A percentile compares a stretch with the other conserved stretches of the same genome.
phyloP scores from a whole-genome alignment of 2,888 invertebrate species.

The Synanthedon formicaeformis region DNA sequence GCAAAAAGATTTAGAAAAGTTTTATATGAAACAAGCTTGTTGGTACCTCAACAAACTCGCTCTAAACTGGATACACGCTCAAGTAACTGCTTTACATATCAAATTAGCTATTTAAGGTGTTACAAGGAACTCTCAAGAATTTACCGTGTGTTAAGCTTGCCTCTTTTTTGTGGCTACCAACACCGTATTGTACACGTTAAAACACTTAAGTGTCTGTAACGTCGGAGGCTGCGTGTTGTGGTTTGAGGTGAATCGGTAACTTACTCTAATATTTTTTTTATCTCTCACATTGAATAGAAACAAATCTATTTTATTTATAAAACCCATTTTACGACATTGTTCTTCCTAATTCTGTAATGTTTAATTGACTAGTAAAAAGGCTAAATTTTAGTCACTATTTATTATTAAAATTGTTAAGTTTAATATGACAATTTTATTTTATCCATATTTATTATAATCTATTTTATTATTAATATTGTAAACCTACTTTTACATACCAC shows the following conservation, averaged over 20 bases:
- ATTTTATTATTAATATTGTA: too few relatives aligned
- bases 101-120: background rate
- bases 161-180: background rate
- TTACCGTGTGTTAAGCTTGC: background rate
- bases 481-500: too few relatives aligned
- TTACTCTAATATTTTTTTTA: background rate
- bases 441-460: too few relatives aligned
- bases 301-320: too few relatives aligned
- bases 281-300: too few relatives aligned
- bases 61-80: background rate
- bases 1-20: background rate
- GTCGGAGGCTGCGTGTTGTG: background rate
- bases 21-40: background rate
- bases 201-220: conserved; percentile 1
- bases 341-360: too few relatives aligned
- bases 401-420: too few relatives aligned
- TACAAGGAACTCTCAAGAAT: background rate
- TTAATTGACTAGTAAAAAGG: too few relatives aligned
- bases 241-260: conserved; percentile 1
- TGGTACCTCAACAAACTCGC: background rate
- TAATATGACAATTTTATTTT: too few relatives aligned
- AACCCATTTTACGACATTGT: too few relatives aligned
- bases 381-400: too few relatives aligned
- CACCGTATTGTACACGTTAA: conserved; percentile 2
- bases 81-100: background rate